A percentile compares a stretch with the other conserved stretches of the same genome.
These are phyloP conservation scores for Calameuta pallipes DNA, from an alignment of 2,888 invertebrate species.

Conservation along the genomic window DNA sequence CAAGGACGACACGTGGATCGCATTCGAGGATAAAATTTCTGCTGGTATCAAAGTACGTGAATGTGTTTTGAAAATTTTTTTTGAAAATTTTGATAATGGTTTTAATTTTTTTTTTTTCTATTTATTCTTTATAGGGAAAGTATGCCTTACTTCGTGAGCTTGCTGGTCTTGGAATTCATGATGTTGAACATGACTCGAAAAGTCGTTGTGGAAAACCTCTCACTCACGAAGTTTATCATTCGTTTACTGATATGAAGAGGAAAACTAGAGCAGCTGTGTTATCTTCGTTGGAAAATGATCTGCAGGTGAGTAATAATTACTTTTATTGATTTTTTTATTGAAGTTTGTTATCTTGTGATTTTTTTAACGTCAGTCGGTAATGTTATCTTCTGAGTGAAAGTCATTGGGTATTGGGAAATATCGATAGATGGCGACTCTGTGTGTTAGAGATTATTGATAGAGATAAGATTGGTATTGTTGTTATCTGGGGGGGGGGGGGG, in stretches of 20 bases:
- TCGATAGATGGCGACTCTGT: no score
- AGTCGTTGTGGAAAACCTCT: conserved; percentile 54
- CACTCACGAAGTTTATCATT: conserved; percentile 50
- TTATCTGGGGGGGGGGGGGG: no score
- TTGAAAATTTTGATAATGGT: conserved; percentile 4
- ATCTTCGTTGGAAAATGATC: conserved; percentile 64
- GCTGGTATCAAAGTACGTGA: conserved; percentile 74
- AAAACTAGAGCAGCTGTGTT: conserved; percentile 64
- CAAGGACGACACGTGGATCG: conserved; percentile 78
- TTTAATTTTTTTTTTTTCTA: not conserved
- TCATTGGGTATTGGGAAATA: no score
- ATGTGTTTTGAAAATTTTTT: not conserved
- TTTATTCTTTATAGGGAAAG: conserved; percentile 69
- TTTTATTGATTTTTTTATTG: not conserved
- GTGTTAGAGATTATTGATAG: no score
- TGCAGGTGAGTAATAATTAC: conserved; percentile 48
- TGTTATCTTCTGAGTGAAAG: no score
- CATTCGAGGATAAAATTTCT: conserved; percentile 80
- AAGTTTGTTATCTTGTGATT: no score
- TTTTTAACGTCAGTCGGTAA: no score
- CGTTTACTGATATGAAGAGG: conserved; percentile 60
- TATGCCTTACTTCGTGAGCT: conserved; percentile 78
- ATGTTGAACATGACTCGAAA: conserved; percentile 70
- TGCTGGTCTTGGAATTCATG: conserved; percentile 75
- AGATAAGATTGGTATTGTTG: no score